Conservation (phyloP, 1,140 invertebrate species). For the Calliopsis andreniformis region DNA sequence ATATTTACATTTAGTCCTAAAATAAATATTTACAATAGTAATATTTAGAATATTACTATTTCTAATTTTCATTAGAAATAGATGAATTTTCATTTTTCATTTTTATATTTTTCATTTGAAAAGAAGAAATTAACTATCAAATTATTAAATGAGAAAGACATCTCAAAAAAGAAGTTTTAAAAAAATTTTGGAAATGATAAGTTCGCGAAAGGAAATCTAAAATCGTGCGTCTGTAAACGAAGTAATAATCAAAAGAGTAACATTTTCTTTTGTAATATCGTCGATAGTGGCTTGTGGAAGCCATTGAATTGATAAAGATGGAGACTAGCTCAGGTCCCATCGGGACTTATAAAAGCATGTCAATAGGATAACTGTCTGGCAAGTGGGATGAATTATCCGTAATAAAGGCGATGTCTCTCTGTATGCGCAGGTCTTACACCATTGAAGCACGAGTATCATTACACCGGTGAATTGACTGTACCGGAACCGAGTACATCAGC, state of each 20-base stretch:
- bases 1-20: too few relatives aligned
- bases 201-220: neutral
- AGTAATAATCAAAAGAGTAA: neutral
- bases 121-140: too few relatives aligned
- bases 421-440: slow-evolving; percentile 84
- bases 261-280: neutral
- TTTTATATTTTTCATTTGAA: too few relatives aligned
- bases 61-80: too few relatives aligned
- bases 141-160: too few relatives aligned
- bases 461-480: slow-evolving; percentile 87
- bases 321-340: slow-evolving; percentile 34
- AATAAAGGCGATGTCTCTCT: slow-evolving; percentile 71
- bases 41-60: too few relatives aligned
- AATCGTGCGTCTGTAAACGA: neutral
- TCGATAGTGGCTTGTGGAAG: neutral
- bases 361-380: slow-evolving; percentile 72
- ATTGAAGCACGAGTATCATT: slow-evolving; percentile 88
- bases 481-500: slow-evolving; percentile 85
- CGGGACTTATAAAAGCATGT: slow-evolving; percentile 61
- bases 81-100: too few relatives aligned
- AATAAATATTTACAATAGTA: too few relatives aligned
- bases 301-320: slow-evolving; percentile 50
- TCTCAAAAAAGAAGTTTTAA: too few relatives aligned
- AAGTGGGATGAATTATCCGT: slow-evolving; percentile 72
- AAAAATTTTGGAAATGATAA: neutral